Base-by-base conservation (phyloP, 2,113 vertebrate genomes). In the Apus apus region DNA sequence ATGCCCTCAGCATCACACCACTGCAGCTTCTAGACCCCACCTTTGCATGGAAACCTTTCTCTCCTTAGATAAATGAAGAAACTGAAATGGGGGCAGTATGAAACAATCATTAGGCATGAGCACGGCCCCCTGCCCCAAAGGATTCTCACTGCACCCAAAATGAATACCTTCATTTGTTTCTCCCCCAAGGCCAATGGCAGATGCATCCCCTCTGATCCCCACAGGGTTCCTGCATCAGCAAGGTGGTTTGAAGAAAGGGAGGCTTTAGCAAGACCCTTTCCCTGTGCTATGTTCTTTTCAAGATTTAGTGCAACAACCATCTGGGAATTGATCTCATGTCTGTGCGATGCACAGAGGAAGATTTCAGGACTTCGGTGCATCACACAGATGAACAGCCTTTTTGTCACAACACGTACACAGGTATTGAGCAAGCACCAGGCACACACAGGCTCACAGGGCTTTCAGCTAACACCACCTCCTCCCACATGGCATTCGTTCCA, bases 371-470 rank as follows among this genome's bases (percentile, higher is more conserved):
- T 54, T 29, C 27, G 16, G 54, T 30, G 29, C 90, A 64, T 36
- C 61, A 30, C 81, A 61, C 25, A 16, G 57, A 45, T 40, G 48
- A n/a, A 13, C 20, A 19, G n/a, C n/a, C 29, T 43, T 72, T 62
- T 20, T n/a, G 5, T 60, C 46, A 45, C 76, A 76, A 84, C 77
- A 78, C 12, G 30, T 1, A 34, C 46, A 40, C 40, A 45, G 45
- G 25, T 30, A 54, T 9, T 85, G 46, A 88, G 72, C 57, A 90
- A 93, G 56, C 2, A 5, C 30, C 20, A 26, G 29, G 73, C 72
- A 77, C 25, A 0, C 0, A 0, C 1, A 2, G 0, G 0, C 65
- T 56, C 1, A 0, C 38, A 6, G 30, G 27, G 36, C 46, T 65
- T 60, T 77, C 48, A 34, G 78, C 46, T 48, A 65, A 45, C 43